Evolutionary conservation across 1,140 invertebrate genomes (phyloP).

Genomic region (Hirudo medicinalis): DNA sequence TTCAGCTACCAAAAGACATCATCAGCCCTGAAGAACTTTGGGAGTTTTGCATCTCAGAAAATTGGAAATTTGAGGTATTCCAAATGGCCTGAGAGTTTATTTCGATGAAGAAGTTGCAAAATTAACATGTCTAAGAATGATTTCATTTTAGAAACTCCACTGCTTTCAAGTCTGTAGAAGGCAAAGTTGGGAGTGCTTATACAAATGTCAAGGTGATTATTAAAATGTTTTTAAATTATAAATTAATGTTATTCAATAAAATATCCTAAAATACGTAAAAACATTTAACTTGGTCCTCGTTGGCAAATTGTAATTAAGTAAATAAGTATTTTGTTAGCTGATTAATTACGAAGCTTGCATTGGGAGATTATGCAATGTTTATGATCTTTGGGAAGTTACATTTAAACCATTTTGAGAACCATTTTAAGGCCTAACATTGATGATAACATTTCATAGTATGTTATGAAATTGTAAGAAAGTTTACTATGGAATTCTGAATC

Average conservation of each 20-base stretch:
- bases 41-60: conserved; percentile 51
- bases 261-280: no score
- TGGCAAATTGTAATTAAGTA: no score
- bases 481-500: no score
- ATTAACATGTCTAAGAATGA: background rate
- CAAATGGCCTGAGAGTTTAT: background rate
- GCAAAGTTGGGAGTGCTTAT: conserved; percentile 79
- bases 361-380: no score
- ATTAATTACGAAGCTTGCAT: no score
- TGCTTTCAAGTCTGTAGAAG: conserved; percentile 88
- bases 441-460: no score
- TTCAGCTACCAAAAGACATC: conserved; percentile 39
- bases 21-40: conserved; percentile 54
- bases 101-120: background rate
- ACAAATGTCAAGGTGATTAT: conserved; percentile 60
- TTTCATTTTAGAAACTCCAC: conserved; percentile 59
- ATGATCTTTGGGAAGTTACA: no score
- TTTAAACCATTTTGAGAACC: no score
- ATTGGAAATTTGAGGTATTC: conserved; percentile 66
- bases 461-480: no score
- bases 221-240: background rate
- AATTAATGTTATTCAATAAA: background rate
- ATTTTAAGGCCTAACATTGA: no score
- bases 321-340: no score
- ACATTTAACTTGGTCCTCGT: no score